Evolutionary conservation across 2,797 vertebrate genomes (phyloP), one percentile per base, ranked within the genome.

Genomic region (Thripadectes ignobilis): DNA sequence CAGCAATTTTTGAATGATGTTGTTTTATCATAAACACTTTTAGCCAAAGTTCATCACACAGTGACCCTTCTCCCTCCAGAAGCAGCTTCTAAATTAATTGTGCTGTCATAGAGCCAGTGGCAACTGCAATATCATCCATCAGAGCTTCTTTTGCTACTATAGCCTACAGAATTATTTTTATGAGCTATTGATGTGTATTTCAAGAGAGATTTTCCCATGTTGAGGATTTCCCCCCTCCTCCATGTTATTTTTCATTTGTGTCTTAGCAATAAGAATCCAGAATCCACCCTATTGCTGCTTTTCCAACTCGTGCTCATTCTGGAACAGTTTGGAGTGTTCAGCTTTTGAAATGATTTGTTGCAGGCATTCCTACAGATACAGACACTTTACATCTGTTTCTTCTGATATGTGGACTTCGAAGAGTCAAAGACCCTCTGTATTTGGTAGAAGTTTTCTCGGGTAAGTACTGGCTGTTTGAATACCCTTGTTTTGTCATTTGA

Each of bases 341-440:
- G 23, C 26, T 79, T 65, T 41, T 9, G 0, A 30, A 32, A 59
- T 72, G 27, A 3, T 90, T n/a, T 76, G 2, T 97, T 98, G 26
- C 98, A 99, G 99, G 80, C 92, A 98, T 99, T 49, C 80, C 91
- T 2, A 86, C 96, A 45, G 85, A 81, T 30, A 77, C 96, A 29
- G 97, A 95, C 9, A 84, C 89, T 41, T 91, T 98, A 4, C 96
- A 49, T 0, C 57, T 99, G 27, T 99, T 99, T 88, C 98, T 99
- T 32, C 88, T 99, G 97, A 97, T 99, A 30, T 99, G 99, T 38
- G 99, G 99, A 17, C 98, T 99, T 55, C 95, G 99, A 81, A 98
- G 97, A 93, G 99, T 99, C 66, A 99, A 99, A 89, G 99, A 99
- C 88, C 99, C 99, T 12, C 98, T 99, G 21, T 99, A 98, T 93